These are phyloP conservation scores for Idaea dimidiata DNA, from an alignment of 2,888 invertebrate species.

Conservation along the genomic window DNA sequence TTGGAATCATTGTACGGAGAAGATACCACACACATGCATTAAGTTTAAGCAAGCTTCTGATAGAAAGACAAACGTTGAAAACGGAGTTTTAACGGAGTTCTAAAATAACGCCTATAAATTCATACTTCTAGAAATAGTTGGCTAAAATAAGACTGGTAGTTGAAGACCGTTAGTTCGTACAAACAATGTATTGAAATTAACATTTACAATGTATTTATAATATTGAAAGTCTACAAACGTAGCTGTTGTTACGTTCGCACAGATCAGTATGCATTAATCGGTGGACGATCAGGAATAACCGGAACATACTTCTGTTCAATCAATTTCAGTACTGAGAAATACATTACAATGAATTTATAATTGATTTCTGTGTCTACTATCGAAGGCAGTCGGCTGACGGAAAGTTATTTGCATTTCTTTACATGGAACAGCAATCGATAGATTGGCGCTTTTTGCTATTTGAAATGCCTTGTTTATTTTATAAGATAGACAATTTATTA, in stretches of 20 bases:
- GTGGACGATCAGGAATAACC: conserved; percentile 34
- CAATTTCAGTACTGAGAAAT: conserved; percentile 29
- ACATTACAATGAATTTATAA: conserved; percentile 23
- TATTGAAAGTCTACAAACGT: conserved; percentile 32
- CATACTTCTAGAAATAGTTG: not conserved
- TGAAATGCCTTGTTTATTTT: not conserved
- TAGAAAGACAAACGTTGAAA: too few relatives aligned
- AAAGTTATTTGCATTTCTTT: conserved; percentile 6
- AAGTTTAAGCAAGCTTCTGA: too few relatives aligned
- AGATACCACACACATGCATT: not conserved
- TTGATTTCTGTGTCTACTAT: conserved; percentile 9
- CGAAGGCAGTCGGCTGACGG: not conserved
- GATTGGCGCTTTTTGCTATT: not conserved
- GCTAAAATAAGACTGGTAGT: not conserved
- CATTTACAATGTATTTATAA: conserved; percentile 23
- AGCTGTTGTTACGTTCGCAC: conserved; percentile 27
- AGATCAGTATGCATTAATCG: conserved; percentile 38
- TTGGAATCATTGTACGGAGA: not conserved
- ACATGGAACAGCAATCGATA: not conserved
- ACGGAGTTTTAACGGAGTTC: not conserved
- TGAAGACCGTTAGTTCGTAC: not conserved
- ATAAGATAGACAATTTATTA: not conserved
- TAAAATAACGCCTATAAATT: not conserved
- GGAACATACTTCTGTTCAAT: conserved; percentile 35
- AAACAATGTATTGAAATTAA: conserved; percentile 12